phyloP scores from a whole-genome alignment of 2,888 invertebrate species.

The Tortrix viridana region DNA sequence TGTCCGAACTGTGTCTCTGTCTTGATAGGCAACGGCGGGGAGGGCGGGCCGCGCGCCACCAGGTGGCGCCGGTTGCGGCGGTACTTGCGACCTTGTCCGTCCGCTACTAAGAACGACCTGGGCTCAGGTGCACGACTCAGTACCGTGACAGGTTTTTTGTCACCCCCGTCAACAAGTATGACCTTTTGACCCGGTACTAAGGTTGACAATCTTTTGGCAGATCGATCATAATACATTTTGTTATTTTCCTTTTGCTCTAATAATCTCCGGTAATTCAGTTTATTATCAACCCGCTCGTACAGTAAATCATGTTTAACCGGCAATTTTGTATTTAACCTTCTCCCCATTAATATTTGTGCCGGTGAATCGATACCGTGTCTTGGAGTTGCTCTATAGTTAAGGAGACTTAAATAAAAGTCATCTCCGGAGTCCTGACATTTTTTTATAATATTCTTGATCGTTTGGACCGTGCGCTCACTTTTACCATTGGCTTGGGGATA shows the following conservation, averaged over 20 bases:
- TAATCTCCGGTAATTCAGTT: not conserved
- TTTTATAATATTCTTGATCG: constrained; percentile 3
- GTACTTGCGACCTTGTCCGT: not conserved
- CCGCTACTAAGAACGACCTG: not conserved
- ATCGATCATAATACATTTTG: constrained; percentile 1
- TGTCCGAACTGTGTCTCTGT: too few relatives aligned
- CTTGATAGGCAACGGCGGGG: not conserved
- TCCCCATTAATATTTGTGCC: constrained; percentile 11
- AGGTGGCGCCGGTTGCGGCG: constrained; percentile 12
- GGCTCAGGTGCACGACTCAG: constrained; percentile 1
- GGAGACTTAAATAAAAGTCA: not conserved
- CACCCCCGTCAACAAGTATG: not conserved
- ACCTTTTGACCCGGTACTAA: constrained; percentile 8
- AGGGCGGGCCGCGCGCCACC: not conserved
- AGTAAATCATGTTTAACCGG: constrained; percentile 4
- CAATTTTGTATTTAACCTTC: constrained; percentile 6
- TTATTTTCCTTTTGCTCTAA: not conserved
- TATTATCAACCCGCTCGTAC: not conserved
- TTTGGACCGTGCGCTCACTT: constrained; percentile 20
- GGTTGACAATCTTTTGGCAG: constrained; percentile 2
- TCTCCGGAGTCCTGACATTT: not conserved
- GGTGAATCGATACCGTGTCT: constrained; percentile 1
- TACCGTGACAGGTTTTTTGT: constrained; percentile 5
- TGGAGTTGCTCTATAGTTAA: not conserved
- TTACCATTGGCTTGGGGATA: constrained; percentile 30